Conservation (phyloP, 2,888 invertebrate genomes). For the Epinotia nisella region DNA sequence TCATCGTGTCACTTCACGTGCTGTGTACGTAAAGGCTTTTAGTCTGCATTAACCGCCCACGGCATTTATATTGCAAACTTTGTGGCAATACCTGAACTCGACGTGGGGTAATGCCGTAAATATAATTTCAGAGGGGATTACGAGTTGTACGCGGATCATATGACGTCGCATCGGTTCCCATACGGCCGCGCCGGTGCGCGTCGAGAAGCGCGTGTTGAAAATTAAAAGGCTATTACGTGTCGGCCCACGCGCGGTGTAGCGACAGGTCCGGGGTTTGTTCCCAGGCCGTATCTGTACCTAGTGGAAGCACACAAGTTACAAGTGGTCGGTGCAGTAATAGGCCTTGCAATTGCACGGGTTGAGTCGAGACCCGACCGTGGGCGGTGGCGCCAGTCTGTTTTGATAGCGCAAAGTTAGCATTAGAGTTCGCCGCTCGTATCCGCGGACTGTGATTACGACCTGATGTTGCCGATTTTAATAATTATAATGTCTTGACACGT, state of each 20-base stretch:
- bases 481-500: slow-evolving; percentile 60
- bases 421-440: slow-evolving; percentile 47
- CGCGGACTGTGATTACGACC: slow-evolving; percentile 64
- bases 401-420: slow-evolving; percentile 57
- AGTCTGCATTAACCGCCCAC: slow-evolving; percentile 37
- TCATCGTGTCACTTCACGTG: slow-evolving; percentile 20
- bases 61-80: slow-evolving; percentile 38
- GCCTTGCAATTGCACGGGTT: slow-evolving; percentile 55
- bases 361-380: slow-evolving; percentile 55
- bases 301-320: slow-evolving; percentile 41
- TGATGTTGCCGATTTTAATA: slow-evolving; percentile 66
- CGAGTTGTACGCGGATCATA: slow-evolving; percentile 56
- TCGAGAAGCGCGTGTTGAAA: slow-evolving; percentile 74
- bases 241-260: slow-evolving; percentile 68
- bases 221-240: slow-evolving; percentile 79
- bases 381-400: slow-evolving; percentile 60
- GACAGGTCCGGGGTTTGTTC: slow-evolving; percentile 67
- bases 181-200: slow-evolving; percentile 51
- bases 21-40: slow-evolving; percentile 16
- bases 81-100: slow-evolving; percentile 30
- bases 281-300: slow-evolving; percentile 54
- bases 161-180: slow-evolving; percentile 63
- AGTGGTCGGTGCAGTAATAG: slow-evolving; percentile 58
- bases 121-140: slow-evolving; percentile 62
- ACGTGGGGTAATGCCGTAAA: slow-evolving; percentile 43